Percentiles rank a stretch among this genome's conserved stretches.
Conservation (phyloP, 2,888 invertebrate genomes). For the Lysandra coridon region DNA sequence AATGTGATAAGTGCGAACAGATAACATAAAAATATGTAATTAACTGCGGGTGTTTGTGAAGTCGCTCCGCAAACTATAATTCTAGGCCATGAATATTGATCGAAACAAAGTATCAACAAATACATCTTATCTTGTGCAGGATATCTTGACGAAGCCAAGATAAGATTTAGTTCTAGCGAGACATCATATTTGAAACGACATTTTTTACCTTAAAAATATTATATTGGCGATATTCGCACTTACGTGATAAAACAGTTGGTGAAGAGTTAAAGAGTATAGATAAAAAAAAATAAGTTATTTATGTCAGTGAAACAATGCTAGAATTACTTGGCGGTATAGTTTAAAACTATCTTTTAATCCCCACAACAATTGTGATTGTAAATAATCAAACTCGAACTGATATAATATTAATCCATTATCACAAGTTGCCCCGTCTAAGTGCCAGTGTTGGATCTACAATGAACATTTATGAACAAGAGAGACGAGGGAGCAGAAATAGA, state of each 20-base stretch:
- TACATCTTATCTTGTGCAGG: conserved; percentile 56
- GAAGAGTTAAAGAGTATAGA: background rate
- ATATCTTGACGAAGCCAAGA: conserved; percentile 54
- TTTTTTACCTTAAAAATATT: conserved; percentile 29
- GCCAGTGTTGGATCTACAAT: conserved; percentile 26
- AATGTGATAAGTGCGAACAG: background rate
- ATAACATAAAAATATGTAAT: conserved; percentile 25
- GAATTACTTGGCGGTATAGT: background rate
- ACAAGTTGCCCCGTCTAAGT: background rate
- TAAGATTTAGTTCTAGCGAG: conserved; percentile 47
- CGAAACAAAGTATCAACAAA: conserved; percentile 47
- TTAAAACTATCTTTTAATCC: conserved; percentile 22
- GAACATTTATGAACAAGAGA: conserved; percentile 42
- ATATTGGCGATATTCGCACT: background rate
- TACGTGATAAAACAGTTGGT: background rate
- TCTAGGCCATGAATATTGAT: conserved; percentile 49
- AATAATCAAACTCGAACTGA: background rate
- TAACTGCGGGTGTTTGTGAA: conserved; percentile 38
- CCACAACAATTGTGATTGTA: background rate
- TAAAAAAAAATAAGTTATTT: background rate
- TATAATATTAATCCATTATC: background rate
- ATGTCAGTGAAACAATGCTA: background rate
- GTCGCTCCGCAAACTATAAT: conserved; percentile 41
- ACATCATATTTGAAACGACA: conserved; percentile 40
- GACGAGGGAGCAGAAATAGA: conserved; percentile 57